Conservation (phyloP, 2,797 vertebrate genomes). For the Eupleurogrammus muticus region DNA sequence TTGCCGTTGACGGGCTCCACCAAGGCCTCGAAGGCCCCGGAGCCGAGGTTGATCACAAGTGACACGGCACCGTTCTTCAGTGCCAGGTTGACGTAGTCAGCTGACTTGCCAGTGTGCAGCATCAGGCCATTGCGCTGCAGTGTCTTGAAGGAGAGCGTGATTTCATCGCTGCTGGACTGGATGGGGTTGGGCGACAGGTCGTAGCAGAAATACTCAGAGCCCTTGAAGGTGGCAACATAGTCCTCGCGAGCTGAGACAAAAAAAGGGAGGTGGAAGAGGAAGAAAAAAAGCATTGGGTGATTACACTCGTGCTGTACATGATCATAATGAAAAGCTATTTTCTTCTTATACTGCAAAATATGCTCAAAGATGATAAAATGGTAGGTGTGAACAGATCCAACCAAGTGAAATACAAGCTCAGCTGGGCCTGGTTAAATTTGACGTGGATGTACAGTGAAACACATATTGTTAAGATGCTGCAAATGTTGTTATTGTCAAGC, state of each 20-base stretch:
- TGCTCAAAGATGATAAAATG: slow-evolving; percentile 72
- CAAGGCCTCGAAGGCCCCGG: slow-evolving; percentile 98
- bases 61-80: slow-evolving; percentile 99
- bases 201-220: slow-evolving; percentile 99
- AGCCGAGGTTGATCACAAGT: slow-evolving; percentile 99
- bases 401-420: slow-evolving; percentile 67
- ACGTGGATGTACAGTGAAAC: slow-evolving; percentile 66
- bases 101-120: slow-evolving; percentile 99
- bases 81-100: slow-evolving; percentile 99
- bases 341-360: slow-evolving; percentile 72
- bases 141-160: slow-evolving; percentile 98
- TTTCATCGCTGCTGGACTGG: slow-evolving; percentile 99
- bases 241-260: slow-evolving; percentile 92
- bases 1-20: slow-evolving; percentile 99
- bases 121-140: slow-evolving; percentile 99
- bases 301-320: slow-evolving; percentile 53
- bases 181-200: slow-evolving; percentile 98
- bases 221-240: slow-evolving; percentile 98
- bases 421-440: slow-evolving; percentile 66
- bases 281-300: slow-evolving; percentile 35
- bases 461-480: slow-evolving; percentile 73
- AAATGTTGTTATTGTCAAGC: slow-evolving; percentile 79
- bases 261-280: slow-evolving; percentile 55
- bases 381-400: slow-evolving; percentile 75
- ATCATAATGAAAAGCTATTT: slow-evolving; percentile 53